Conservation (phyloP, 1,140 invertebrate genomes). For the Trichomalopsis sarcophagae region DNA sequence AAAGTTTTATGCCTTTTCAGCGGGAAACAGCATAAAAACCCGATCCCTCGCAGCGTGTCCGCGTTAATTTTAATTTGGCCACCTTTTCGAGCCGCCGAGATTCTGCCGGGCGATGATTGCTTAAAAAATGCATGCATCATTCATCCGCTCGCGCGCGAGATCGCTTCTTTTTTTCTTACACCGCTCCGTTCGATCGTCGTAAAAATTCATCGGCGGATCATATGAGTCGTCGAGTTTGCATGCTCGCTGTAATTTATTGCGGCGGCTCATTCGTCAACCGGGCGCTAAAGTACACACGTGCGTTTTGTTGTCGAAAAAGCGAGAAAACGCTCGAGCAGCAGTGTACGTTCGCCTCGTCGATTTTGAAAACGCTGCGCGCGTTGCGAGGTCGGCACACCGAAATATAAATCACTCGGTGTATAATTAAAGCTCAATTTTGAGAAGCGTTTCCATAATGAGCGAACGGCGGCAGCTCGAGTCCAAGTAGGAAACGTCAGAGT, state of each 20-base stretch:
- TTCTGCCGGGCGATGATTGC: conserved; percentile 10
- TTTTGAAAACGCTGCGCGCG: not conserved
- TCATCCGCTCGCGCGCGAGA: not conserved
- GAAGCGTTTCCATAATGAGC: conserved; percentile 10
- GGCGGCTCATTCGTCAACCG: not conserved
- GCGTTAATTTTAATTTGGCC: conserved; percentile 11
- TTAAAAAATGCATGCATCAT: conserved; percentile 21
- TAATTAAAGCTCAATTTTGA: conserved; percentile 24
- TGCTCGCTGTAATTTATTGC: not conserved
- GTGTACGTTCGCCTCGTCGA: not conserved
- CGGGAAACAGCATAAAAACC: not conserved
- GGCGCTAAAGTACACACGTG: not conserved
- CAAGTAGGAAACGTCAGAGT: conserved; percentile 32
- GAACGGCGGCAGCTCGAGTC: conserved; percentile 4
- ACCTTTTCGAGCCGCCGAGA: not conserved
- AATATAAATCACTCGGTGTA: conserved; percentile 23
- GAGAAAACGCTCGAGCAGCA: not conserved
- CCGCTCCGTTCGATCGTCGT: not conserved
- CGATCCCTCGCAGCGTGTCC: not conserved
- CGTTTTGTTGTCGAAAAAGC: not conserved
- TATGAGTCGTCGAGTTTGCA: not conserved
- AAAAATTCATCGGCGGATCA: conserved; percentile 23
- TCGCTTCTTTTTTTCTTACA: not conserved
- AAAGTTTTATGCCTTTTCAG: not conserved
- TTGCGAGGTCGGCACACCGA: not conserved